Evolutionary conservation across 92 coral and sea anemone species (phyloP).

Genomic region (Parazoanthus darwini): DNA sequence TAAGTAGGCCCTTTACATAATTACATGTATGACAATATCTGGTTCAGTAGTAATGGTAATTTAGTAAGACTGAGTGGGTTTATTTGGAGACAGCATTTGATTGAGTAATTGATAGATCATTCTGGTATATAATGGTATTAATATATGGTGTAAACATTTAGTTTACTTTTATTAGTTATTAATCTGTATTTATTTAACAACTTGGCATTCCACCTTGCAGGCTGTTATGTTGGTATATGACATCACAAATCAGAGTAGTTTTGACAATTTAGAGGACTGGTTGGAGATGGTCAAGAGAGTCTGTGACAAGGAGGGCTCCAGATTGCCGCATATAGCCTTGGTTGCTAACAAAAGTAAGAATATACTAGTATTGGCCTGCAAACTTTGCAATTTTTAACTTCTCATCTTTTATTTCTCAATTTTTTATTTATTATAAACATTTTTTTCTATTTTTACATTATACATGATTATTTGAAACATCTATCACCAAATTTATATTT

Average conservation of each 20-base stretch:
- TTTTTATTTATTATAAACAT: background rate
- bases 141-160: background rate
- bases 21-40: background rate
- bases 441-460: too few relatives aligned
- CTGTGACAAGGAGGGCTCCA: constrained; percentile 72
- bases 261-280: constrained; percentile 99
- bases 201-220: constrained; percentile 40
- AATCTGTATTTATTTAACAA: background rate
- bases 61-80: too few relatives aligned
- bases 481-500: too few relatives aligned
- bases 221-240: constrained; percentile 93
- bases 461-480: too few relatives aligned
- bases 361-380: background rate
- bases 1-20: constrained; percentile 41
- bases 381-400: too few relatives aligned
- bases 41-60: too few relatives aligned
- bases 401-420: too few relatives aligned
- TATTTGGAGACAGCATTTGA: too few relatives aligned
- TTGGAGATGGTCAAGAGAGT: constrained; percentile 84
- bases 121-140: too few relatives aligned
- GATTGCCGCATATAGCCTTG: constrained; percentile 85
- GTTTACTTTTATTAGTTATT: too few relatives aligned
- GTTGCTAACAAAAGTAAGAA: constrained; percentile 94
- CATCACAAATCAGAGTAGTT: constrained; percentile 91
- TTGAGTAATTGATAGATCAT: too few relatives aligned